Conservation (phyloP, 1,140 invertebrate species). For the Palaemon carinicauda region DNA sequence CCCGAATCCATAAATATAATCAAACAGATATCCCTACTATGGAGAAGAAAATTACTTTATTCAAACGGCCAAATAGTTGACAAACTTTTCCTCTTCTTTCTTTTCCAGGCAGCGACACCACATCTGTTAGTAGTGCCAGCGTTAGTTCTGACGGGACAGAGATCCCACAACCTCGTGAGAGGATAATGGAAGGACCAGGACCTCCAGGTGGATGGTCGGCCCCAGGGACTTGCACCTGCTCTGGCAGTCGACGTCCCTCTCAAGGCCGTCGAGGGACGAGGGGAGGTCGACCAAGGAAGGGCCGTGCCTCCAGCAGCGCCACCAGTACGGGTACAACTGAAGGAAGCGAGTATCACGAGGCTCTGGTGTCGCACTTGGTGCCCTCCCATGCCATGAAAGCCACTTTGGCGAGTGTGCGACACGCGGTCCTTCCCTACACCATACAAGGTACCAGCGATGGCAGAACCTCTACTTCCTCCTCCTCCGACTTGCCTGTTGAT, state of each 20-base stretch:
- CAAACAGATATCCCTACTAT: too few species aligned
- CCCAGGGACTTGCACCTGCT: slow-evolving; percentile 21
- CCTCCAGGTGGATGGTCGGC: slow-evolving; percentile 15
- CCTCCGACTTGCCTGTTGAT: slow-evolving; percentile 43
- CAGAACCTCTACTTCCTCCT: slow-evolving; percentile 48
- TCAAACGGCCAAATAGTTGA: background rate
- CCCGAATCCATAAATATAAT: too few species aligned
- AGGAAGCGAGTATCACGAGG: slow-evolving; percentile 46
- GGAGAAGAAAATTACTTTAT: too few species aligned
- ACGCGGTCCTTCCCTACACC: slow-evolving; percentile 40
- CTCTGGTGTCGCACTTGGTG: slow-evolving; percentile 29
- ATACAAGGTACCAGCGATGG: slow-evolving; percentile 54
- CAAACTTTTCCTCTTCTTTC: background rate
- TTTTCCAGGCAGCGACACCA: slow-evolving; percentile 45
- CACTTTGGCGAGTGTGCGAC: background rate
- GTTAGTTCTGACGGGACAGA: slow-evolving; percentile 26
- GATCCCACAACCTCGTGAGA: background rate
- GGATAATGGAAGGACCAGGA: background rate
- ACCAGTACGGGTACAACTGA: slow-evolving; percentile 45
- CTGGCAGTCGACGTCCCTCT: background rate
- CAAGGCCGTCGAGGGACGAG: slow-evolving; percentile 33
- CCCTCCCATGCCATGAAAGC: background rate
- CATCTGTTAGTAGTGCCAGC: slow-evolving; percentile 52
- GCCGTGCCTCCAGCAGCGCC: slow-evolving; percentile 22
- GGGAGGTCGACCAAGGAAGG: slow-evolving; percentile 19